Base-by-base conservation (phyloP, 2,113 vertebrate genomes). In the Ardeotis arabs region DNA sequence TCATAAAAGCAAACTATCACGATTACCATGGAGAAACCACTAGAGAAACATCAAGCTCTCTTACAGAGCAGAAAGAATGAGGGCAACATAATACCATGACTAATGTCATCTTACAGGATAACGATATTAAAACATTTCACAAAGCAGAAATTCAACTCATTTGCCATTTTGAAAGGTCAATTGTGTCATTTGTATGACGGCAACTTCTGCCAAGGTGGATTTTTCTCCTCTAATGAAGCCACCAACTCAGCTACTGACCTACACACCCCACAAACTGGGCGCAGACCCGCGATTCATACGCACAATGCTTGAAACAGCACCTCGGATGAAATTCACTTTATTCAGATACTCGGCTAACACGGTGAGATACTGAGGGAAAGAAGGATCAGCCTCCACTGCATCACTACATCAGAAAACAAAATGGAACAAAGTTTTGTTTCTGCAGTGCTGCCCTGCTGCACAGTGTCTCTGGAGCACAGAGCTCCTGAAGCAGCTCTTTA, bases 281-380 rank as follows among this genome's bases (percentile, higher is more conserved):
- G 81, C 77, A 93, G 87, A 85, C 53, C 58, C 84, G 67, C 75
- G 52, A 15, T 49, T 92, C 55, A 92, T 96, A 98, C 98, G 96
- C 94, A 98, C 98, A 63, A 98, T 97, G 97, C 95, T 98, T 8
- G 96, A 94, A 76, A 96, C 90, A 24, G 91, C 72, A 3, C 97
- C 98, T 72, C 98, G 97, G 90, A 98, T 98, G 35, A 98, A 82
- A 63, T 98, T 98, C 97, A 98, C 98, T 95, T 98, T 97, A 97
- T 98, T 98, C 95, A 97, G 84, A 0, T 97, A 96, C 35, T 97
- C 83, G 0, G 92, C 86, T 93, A 98, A 92, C 73, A 78, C 77
- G 0, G 87, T n/a, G 20, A 98, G 97, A 67, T 98, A 98, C 20
- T 72, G 93, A 1, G 95, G 72, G 93, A 98, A 98, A 80, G 95